Base-by-base conservation (phyloP, 2,888 invertebrate species). In the Thereva unica region DNA sequence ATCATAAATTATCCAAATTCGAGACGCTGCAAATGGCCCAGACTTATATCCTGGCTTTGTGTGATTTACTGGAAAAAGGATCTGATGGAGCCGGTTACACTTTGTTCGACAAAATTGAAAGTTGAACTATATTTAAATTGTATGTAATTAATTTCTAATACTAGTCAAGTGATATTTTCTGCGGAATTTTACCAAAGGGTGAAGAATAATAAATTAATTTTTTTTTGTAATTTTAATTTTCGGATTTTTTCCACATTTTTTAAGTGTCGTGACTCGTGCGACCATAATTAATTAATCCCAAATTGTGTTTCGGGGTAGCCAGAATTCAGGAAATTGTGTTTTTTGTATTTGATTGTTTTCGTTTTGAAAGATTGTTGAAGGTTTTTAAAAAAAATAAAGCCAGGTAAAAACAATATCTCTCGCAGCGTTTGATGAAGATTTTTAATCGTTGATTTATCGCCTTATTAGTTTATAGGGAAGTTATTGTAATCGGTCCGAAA, bases 11-110 rank as follows among this genome's bases (percentile, higher is more conserved):
- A 44, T 90, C 89, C 72, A 91, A 91, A 79, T 90, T 86, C 76
- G 91, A 91, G 76, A 91, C 90, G 0, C 79, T 91, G 37, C 90
- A 90, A 82, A 90, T 91, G 90, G 90, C 91, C 0, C 90, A 90
- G 74, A 88, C 87, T 4, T 91, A 91, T 75, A 91, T 91, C 65
- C 79, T 84, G 4, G 89, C 90, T 0, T 78, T 91, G 44, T 53
- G 52, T 9, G 64, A 64, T n/a, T 37, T 64, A 12, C 5, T 64
- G 5, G 53, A 53, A 6, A 53, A 53, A 37, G 53, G 53, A n/a
- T 35, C 53, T 50, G 52, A 52, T 37, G 52, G 37, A 52, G 37
- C 52, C 2, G 37, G 7, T n/a, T 52, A 35, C 52, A 52, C 35
- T 7, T 7, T 52, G 8, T 52, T 52, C n/a, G 44, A 45, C 10